phyloP scores from a whole-genome alignment of 2,888 invertebrate genomes.

The Polydrusus cervinus region DNA sequence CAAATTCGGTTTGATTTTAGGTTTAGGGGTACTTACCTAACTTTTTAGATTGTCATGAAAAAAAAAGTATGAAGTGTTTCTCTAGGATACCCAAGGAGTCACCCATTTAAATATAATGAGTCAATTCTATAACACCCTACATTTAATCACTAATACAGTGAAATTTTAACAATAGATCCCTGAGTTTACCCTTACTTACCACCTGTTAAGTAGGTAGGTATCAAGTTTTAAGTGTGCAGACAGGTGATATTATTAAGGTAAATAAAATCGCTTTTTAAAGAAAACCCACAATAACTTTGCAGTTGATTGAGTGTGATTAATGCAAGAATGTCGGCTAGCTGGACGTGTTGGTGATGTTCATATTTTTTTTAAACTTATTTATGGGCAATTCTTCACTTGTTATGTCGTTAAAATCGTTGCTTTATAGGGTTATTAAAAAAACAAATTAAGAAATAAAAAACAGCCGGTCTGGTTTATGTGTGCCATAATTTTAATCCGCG shows the following conservation, averaged over 20 bases:
- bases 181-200: background rate
- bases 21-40: too few species aligned
- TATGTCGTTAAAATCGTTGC: background rate
- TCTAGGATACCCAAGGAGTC: too few species aligned
- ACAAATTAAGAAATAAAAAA: background rate
- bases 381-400: constrained; percentile 9
- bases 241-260: background rate
- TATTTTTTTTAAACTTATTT: constrained; percentile 11
- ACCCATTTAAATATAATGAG: too few species aligned
- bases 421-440: background rate
- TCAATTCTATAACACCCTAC: too few species aligned
- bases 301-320: constrained; percentile 12
- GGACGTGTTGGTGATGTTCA: background rate
- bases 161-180: too few species aligned
- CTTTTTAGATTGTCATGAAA: too few species aligned
- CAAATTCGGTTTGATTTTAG: too few species aligned
- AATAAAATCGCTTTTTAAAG: constrained; percentile 6
- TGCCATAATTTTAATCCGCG: too few species aligned
- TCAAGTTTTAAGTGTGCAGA: constrained; percentile 4
- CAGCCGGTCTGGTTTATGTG: too few species aligned
- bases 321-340: constrained; percentile 5
- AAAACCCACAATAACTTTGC: constrained; percentile 6
- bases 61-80: too few species aligned
- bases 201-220: background rate
- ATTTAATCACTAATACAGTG: too few species aligned